Evolutionary conservation across 64 coral and sea anemone genomes (phyloP).

Genomic region (Montipora sp.): DNA sequence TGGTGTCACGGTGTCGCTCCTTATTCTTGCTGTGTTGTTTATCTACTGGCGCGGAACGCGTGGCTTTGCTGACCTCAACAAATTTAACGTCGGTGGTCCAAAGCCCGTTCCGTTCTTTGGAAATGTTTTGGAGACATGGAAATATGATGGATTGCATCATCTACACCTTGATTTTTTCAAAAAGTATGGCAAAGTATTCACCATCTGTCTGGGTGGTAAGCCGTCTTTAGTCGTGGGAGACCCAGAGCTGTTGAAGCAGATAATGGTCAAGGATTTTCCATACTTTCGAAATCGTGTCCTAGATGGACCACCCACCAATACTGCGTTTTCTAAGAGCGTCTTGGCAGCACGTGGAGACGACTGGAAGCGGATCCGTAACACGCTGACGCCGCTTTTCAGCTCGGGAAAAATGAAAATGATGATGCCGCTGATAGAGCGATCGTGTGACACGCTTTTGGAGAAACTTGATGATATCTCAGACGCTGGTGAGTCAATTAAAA

Average conservation of each 20-base stretch:
- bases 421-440: slow-evolving; percentile 49
- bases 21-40: neutral
- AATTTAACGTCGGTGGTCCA: slow-evolving; percentile 59
- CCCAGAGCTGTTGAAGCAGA: slow-evolving; percentile 59
- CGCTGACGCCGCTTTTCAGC: slow-evolving; percentile 71
- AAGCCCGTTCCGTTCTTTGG: slow-evolving; percentile 70
- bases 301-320: neutral
- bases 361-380: slow-evolving; percentile 76
- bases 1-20: neutral
- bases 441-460: slow-evolving; percentile 57
- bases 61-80: slow-evolving; percentile 60
- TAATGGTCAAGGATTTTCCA: slow-evolving; percentile 76
- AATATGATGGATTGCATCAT: slow-evolving; percentile 48
- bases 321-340: neutral
- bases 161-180: slow-evolving; percentile 39
- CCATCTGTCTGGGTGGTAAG: slow-evolving; percentile 23
- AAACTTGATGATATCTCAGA: slow-evolving; percentile 67
- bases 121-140: slow-evolving; percentile 58
- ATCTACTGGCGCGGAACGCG: slow-evolving; percentile 61
- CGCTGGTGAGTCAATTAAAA: slow-evolving; percentile 36
- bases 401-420: slow-evolving; percentile 65
- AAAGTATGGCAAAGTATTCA: slow-evolving; percentile 76
- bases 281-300: slow-evolving; percentile 58
- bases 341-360: slow-evolving; percentile 46
- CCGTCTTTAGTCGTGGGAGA: slow-evolving; percentile 56